Percentiles rank a stretch among this genome's conserved stretches.
phyloP scores from a whole-genome alignment of 1,140 invertebrate genomes.

The Gonioctena quinquepunctata region DNA sequence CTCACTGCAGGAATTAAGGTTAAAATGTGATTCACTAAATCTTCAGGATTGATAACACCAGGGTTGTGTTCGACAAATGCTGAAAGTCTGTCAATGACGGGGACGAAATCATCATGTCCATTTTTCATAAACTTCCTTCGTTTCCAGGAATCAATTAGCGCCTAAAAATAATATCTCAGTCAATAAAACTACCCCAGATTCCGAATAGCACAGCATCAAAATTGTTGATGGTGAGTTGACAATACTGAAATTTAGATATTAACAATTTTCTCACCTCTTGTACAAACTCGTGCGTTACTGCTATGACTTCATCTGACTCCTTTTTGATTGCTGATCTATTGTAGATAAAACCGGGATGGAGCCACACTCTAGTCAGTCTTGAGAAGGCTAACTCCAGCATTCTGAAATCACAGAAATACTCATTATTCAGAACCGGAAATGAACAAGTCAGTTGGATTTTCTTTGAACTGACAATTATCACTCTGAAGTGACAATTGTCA shows the following conservation, averaged over 20 bases:
- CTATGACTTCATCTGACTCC: constrained; percentile 6
- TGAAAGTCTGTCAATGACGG: constrained; percentile 23
- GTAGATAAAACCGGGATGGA: constrained; percentile 26
- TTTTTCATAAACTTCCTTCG: constrained; percentile 10
- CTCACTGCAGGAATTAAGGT: constrained; percentile 32
- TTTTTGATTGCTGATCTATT: constrained; percentile 23
- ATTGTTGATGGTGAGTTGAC: too few species aligned
- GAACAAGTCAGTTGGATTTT: too few species aligned
- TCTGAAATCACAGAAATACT: constrained; percentile 15
- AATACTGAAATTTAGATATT: too few species aligned
- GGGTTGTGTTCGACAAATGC: constrained; percentile 23
- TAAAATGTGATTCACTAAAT: constrained; percentile 30
- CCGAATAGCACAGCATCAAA: too few species aligned
- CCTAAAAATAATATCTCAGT: too few species aligned
- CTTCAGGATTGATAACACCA: constrained; percentile 17
- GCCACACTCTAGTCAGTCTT: constrained; percentile 27
- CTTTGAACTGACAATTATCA: too few species aligned
- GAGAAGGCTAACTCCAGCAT: constrained; percentile 20
- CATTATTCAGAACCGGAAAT: too few species aligned
- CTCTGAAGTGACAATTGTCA: too few species aligned
- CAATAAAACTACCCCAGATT: too few species aligned
- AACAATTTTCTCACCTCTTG: constrained; percentile 11
- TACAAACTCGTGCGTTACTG: background rate
- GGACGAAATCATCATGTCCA: background rate
- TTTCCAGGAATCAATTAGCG: constrained; percentile 12